Evolutionary conservation across 2,888 invertebrate genomes (phyloP).

Genomic region (Synergus japonicus): DNA sequence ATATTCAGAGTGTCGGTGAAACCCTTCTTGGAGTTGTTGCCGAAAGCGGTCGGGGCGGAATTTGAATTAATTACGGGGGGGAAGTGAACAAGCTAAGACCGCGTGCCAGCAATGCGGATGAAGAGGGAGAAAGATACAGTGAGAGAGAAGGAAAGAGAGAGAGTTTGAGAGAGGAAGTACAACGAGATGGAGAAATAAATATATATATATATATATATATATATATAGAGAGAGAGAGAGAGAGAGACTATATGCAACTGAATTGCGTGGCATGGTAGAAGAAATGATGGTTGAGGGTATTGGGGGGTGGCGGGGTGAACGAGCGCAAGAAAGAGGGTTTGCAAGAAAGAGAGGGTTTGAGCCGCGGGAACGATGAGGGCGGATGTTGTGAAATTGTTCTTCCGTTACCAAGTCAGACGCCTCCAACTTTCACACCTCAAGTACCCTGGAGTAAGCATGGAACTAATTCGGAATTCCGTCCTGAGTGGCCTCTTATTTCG

Average conservation of each 20-base stretch:
- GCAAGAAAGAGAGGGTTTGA: conserved; percentile 27
- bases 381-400: conserved; percentile 72
- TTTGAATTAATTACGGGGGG: conserved; percentile 68
- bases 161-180: conserved; percentile 44
- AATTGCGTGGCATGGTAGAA: conserved; percentile 63
- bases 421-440: conserved; percentile 71
- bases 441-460: conserved; percentile 68
- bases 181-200: conserved; percentile 36
- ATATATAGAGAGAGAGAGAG: conserved; percentile 49
- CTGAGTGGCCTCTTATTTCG: conserved; percentile 70
- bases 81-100: conserved; percentile 60
- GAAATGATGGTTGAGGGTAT: conserved; percentile 56
- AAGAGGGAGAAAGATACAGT: conserved; percentile 28
- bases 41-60: conserved; percentile 61
- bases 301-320: conserved; percentile 49
- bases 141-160: conserved; percentile 53
- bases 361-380: conserved; percentile 59
- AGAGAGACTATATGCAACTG: conserved; percentile 66
- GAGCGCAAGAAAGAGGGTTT: conserved; percentile 42
- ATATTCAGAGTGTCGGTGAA: conserved; percentile 50
- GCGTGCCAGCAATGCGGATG: conserved; percentile 51
- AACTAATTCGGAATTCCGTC: conserved; percentile 71
- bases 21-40: conserved; percentile 52
- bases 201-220: conserved; percentile 43
- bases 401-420: conserved; percentile 69